Evolutionary conservation across 1,140 invertebrate genomes (phyloP), one percentile per base, ranked within the genome.

Genomic region (Geopemphigus sp.): DNA sequence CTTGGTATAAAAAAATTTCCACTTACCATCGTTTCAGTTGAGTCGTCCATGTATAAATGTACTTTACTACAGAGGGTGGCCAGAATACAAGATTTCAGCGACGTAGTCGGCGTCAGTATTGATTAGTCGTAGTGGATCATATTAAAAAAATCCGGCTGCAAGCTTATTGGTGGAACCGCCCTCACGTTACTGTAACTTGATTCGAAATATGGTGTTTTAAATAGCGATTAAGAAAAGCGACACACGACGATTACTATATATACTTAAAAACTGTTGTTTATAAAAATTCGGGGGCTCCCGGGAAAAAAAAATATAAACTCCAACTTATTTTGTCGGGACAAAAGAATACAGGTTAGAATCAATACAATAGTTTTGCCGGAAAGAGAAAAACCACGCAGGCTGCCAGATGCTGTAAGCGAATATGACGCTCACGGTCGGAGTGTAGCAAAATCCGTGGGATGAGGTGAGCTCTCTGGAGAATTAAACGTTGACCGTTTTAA

Each of bases 301-400:
- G 74, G 57, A 29, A 78, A 63, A 73, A 56, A 74, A 63, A 61
- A 72, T 72, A 72, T 72, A 63, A 61, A 63, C 56, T 78, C 26
- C 39, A 45, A 78, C 32, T 61, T 24, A 61, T 61, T 47, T 26
- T 57, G 74, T 63, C 45, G 10, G 74, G 74, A 78, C 74, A 78
- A 78, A 78, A 78, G 74, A 78, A 78, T 78, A 63, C 74, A 78
- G 74, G 74, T 78, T 78, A 78, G 74, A 78, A 78, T 78, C 74
- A 78, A 78, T 78, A 78, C 74, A 78, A 78, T 78, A 78, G 74
- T 78, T 78, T 63, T 19, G 74, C 73, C 73, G 73, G 73, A 76
- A 50, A 63, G 56, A 61, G 57, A 78, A 78, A 78, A 61, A 63
- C 45, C 45, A 50, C 74, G 57, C 74, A 78, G 74, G 74, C 57